Conservation (phyloP, 1,140 invertebrate species). For the Macrobrachium nipponense region DNA sequence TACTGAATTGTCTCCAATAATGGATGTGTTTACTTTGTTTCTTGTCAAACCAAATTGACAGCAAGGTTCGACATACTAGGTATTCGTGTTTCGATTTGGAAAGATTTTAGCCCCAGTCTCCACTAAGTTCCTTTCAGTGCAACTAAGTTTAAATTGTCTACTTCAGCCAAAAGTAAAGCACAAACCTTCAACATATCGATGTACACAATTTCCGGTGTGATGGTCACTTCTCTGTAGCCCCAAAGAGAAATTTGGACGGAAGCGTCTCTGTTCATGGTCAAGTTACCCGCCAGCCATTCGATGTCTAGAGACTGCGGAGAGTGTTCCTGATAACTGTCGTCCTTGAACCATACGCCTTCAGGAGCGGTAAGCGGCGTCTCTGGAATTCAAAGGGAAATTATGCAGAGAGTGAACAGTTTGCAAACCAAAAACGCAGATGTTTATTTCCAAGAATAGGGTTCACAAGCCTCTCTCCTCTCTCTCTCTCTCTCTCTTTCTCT, state of each 20-base stretch:
- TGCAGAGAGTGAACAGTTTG: neutral
- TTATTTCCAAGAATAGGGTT: neutral
- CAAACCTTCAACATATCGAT: conserved; percentile 73
- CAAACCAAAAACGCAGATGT: neutral
- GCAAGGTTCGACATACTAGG: too few relatives aligned
- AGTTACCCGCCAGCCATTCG: conserved; percentile 85
- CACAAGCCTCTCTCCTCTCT: neutral
- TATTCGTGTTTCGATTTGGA: too few relatives aligned
- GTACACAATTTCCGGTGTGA: conserved; percentile 76
- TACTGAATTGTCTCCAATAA: too few relatives aligned
- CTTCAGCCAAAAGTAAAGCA: neutral
- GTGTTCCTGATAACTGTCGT: conserved; percentile 78
- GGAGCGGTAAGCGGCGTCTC: conserved; percentile 88
- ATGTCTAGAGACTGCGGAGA: conserved; percentile 80
- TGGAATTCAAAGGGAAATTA: conserved; percentile 66
- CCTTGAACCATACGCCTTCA: conserved; percentile 85
- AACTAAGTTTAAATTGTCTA: too few relatives aligned
- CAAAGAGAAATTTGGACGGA: conserved; percentile 84
- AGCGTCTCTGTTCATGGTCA: conserved; percentile 82
- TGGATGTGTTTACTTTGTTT: too few relatives aligned
- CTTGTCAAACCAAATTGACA: too few relatives aligned
- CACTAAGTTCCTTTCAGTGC: too few relatives aligned
- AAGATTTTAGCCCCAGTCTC: too few relatives aligned
- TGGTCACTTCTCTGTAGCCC: conserved; percentile 87
- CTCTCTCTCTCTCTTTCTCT: neutral